A percentile compares a stretch with the other conserved stretches of the same genome.
These are phyloP conservation scores for Galemys pyrenaicus DNA, from an alignment of 2,113 vertebrate genomes.

Conservation along the genomic window DNA sequence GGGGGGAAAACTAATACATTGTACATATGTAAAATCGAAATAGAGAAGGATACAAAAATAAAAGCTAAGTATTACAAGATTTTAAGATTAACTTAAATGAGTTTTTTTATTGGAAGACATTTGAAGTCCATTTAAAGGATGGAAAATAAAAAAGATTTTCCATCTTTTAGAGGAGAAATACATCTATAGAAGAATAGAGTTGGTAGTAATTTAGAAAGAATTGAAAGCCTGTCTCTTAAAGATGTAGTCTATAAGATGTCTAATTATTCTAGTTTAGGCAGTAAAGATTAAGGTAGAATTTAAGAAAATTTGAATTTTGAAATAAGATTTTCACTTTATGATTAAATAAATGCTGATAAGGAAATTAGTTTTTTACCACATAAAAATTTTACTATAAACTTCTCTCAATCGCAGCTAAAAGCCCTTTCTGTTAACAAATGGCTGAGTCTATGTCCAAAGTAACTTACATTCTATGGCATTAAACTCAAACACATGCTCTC, in stretches of 20 bases:
- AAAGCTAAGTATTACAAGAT: neutral
- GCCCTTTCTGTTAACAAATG: neutral
- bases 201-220: constrained; percentile 30
- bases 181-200: neutral
- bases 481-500: constrained; percentile 50
- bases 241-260: constrained; percentile 45
- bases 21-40: constrained; percentile 58
- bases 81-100: neutral
- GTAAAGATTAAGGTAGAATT: neutral
- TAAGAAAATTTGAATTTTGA: constrained; percentile 36
- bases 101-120: neutral
- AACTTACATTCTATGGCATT: neutral
- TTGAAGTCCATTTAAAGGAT: too few relatives aligned
- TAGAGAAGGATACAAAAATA: constrained; percentile 31
- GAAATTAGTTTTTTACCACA: neutral
- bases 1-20: constrained; percentile 68
- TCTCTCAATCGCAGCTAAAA: constrained; percentile 59
- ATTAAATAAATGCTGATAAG: constrained; percentile 35
- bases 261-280: constrained; percentile 29
- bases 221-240: neutral
- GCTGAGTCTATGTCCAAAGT: neutral
- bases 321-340: constrained; percentile 17
- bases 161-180: neutral
- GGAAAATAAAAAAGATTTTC: neutral
- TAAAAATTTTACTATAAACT: constrained; percentile 46